Evolutionary conservation across 1,140 invertebrate species (phyloP).

Genomic region (Cyclargus thomasi): DNA sequence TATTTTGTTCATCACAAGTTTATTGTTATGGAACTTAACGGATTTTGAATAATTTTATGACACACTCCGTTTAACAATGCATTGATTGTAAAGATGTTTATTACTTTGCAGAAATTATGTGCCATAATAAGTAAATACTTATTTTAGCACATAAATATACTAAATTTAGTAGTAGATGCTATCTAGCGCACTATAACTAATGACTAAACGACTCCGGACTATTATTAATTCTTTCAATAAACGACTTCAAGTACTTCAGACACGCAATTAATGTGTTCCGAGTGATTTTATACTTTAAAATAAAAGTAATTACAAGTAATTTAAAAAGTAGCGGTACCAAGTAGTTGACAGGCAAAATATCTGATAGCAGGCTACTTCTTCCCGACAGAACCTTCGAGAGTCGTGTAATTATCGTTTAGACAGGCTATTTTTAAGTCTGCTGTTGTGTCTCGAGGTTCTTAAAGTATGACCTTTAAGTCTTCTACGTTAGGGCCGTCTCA

Average conservation of each 20-base stretch:
- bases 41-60: not conserved
- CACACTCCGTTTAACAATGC: not conserved
- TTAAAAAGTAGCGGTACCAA: not conserved
- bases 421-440: not conserved
- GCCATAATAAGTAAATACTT: no score
- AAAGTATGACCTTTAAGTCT: no score
- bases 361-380: not conserved
- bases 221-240: not conserved
- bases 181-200: no score
- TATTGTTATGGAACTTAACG: constrained; percentile 3
- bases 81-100: not conserved
- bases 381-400: not conserved
- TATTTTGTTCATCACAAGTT: not conserved
- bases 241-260: not conserved
- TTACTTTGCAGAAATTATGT: not conserved
- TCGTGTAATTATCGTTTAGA: not conserved
- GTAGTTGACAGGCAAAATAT: not conserved
- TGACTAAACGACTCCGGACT: not conserved
- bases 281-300: not conserved
- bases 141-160: no score
- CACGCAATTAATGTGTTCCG: not conserved
- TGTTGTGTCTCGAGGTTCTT: constrained; percentile 19
- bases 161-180: no score
- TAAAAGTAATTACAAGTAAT: not conserved
- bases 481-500: no score